These are phyloP conservation scores for Geotrupes spiniger DNA, from an alignment of 2,888 invertebrate species.

Conservation along the genomic window DNA sequence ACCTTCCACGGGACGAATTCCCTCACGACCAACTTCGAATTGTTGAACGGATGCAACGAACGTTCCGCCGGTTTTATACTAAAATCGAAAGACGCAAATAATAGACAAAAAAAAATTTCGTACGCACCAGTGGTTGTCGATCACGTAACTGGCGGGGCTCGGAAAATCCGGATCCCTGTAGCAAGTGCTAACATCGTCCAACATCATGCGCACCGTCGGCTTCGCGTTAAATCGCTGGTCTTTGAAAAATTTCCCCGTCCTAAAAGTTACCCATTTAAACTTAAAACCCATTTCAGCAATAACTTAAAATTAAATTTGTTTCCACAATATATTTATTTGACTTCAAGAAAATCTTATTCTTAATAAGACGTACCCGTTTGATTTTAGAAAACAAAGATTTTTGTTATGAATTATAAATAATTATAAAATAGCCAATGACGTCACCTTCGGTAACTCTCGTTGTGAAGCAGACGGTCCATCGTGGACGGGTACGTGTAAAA, in stretches of 20 bases:
- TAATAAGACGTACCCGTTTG: no score
- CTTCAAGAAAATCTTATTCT: no score
- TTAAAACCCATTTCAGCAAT: no score
- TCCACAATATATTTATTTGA: no score
- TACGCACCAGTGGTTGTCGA: constrained; percentile 6
- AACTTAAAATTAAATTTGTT: no score
- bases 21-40: constrained; percentile 34
- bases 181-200: constrained; percentile 54
- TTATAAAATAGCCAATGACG: no score
- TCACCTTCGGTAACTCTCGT: constrained; percentile 21
- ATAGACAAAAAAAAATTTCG: background rate
- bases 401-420: background rate
- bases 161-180: constrained; percentile 53
- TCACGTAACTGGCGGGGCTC: constrained; percentile 53
- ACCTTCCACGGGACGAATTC: constrained; percentile 40
- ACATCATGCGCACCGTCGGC: constrained; percentile 51
- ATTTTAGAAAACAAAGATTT: no score
- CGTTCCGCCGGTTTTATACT: constrained; percentile 15
- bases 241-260: constrained; percentile 40
- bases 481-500: constrained; percentile 35
- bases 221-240: constrained; percentile 41
- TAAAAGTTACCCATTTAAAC: no score
- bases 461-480: constrained; percentile 36
- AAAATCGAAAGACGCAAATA: constrained; percentile 12
- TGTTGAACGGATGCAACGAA: constrained; percentile 36